phyloP scores from a whole-genome alignment of 2,113 vertebrate species.

The Clarias magur region DNA sequence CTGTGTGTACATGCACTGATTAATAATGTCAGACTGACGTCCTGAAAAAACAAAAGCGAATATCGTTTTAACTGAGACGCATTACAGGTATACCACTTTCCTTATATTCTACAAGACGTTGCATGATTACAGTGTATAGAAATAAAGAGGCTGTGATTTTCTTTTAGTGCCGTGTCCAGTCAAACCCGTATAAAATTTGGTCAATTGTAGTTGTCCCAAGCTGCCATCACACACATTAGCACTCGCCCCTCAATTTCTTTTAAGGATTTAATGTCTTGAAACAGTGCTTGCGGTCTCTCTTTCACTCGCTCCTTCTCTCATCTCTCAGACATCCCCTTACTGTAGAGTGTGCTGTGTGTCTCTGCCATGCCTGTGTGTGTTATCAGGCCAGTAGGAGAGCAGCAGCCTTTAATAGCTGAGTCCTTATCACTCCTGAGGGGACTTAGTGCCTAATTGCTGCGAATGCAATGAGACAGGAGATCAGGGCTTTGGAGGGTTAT shows the following conservation, averaged over 20 bases:
- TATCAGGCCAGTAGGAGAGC: constrained; percentile 74
- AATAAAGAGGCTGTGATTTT: background rate
- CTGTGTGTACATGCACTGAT: background rate
- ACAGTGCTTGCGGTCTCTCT: background rate
- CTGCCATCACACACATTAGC: background rate
- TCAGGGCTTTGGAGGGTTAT: constrained; percentile 61
- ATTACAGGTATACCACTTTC: background rate
- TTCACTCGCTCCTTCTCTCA: constrained; percentile 5
- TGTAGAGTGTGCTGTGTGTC: constrained; percentile 47
- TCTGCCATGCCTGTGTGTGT: constrained; percentile 59
- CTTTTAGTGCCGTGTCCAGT: background rate
- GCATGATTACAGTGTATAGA: background rate
- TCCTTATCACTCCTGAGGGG: constrained; percentile 76
- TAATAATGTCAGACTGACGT: background rate
- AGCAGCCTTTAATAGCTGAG: constrained; percentile 76
- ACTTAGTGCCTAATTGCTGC: constrained; percentile 78
- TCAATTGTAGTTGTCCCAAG: background rate
- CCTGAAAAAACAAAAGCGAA: background rate
- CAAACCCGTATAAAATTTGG: background rate
- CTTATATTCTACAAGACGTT: background rate
- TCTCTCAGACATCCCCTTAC: constrained; percentile 33
- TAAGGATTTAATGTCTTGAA: background rate
- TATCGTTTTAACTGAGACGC: background rate
- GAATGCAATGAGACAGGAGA: constrained; percentile 67
- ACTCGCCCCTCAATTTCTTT: background rate